Percentiles rank a stretch among this genome's conserved stretches.
Evolutionary conservation across 2,888 invertebrate genomes (phyloP).

Genomic region (Agrotis segetum): DNA sequence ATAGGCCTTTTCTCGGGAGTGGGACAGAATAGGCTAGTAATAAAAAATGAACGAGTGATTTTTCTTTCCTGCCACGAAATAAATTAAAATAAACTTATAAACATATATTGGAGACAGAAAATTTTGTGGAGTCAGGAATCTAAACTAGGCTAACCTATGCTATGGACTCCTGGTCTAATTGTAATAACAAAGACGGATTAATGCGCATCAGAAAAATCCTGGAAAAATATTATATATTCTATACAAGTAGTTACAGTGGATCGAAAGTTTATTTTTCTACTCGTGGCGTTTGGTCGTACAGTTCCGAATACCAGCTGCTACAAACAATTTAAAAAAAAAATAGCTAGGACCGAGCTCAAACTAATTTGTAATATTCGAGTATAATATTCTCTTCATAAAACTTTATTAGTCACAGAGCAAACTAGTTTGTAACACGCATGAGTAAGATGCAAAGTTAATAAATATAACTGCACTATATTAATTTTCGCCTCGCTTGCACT

Average conservation of each 20-base stretch:
- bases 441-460: slow-evolving; percentile 40
- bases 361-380: slow-evolving; percentile 23
- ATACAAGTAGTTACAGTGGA: neutral
- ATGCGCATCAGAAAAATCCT: neutral
- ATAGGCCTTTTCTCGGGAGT: too few relatives aligned
- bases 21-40: too few relatives aligned
- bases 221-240: neutral
- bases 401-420: slow-evolving; percentile 1
- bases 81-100: too few relatives aligned
- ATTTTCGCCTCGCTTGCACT: slow-evolving; percentile 41
- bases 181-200: too few relatives aligned
- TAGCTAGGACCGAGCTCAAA: neutral
- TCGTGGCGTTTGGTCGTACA: neutral
- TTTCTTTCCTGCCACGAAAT: too few relatives aligned
- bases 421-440: slow-evolving; percentile 14
- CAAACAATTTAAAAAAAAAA: neutral
- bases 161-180: too few relatives aligned
- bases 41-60: neutral
- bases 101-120: too few relatives aligned
- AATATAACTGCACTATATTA: slow-evolving; percentile 50
- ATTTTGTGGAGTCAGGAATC: too few relatives aligned
- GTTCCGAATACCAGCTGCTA: neutral
- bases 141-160: too few relatives aligned
- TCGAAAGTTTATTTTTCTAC: neutral
- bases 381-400: slow-evolving; percentile 16